Evolutionary conservation across 2,797 vertebrate genomes (phyloP), one percentile per base, ranked within the genome.

Genomic region (Echeneis naucrates): DNA sequence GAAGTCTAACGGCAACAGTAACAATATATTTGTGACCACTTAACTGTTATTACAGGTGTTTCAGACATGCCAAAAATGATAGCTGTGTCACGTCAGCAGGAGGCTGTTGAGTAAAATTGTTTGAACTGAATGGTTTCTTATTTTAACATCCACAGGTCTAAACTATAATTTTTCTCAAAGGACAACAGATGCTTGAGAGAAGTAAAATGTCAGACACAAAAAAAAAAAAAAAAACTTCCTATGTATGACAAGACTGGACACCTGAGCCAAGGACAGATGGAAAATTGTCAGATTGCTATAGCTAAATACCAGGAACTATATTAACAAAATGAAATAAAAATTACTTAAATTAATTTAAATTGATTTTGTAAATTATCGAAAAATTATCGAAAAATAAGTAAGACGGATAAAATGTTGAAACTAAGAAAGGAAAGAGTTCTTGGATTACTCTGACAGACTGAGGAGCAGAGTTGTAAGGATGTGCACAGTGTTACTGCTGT

Each of bases 121-220:
- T 21, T 30, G 33, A 68, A 64, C 1, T 57, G 30, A 32, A 40
- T 19, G 12, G 37, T 58, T 38, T 63, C 21, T 68, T 48, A 3
- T 30, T 30, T 6, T 44, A 21, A 45, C 42, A 30, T 56, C 44
- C 26, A 33, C 19, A 42, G 21, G 16, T 5, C 33, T 44, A 12
- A 26, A 55, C 58, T 60, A 64, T 37, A 16, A 73, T 73, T 37
- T 78, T 13, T 32, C 7, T 17, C 37, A 24, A 48, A 42, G 56
- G 44, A 48, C 40, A 35, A 10, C 51, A 61, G n/a, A 9, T 23
- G 42, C 19, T 48, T 27, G 57, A 63, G 23, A 37, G 30, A 64
- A 33, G 8, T 19, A 8, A 4, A 23, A 33, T 47, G 26, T 59
- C 40, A 53, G 42, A 24, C 54, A 24, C 17, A 21, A 27, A 55